These are phyloP conservation scores for Eulimnadia texana DNA, from an alignment of 1,140 invertebrate species.

Conservation along the genomic window DNA sequence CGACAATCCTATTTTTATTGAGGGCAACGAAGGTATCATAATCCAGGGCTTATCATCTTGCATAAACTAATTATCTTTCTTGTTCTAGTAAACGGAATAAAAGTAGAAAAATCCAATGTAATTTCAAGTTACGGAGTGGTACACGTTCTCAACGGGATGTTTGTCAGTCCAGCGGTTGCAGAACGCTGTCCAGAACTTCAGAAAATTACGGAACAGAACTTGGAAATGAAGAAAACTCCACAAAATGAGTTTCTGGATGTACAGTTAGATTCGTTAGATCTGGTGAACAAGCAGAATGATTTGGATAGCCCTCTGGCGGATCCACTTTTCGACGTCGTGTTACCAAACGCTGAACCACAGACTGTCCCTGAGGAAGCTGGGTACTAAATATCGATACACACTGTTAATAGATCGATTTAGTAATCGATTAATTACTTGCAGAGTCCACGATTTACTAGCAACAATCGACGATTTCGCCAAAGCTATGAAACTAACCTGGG, in stretches of 20 bases:
- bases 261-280: neutral
- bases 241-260: neutral
- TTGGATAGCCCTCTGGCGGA: neutral
- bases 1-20: neutral
- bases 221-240: neutral
- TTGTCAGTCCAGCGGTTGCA: too few relatives aligned
- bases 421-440: neutral
- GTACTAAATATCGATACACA: neutral
- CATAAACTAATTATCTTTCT: neutral
- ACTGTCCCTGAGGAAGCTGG: neutral
- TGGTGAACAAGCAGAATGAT: neutral
- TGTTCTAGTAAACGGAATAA: neutral
- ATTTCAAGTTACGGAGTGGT: too few relatives aligned
- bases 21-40: neutral
- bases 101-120: too few relatives aligned
- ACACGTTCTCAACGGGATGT: too few relatives aligned
- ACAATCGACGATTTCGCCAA: constrained; percentile 13
- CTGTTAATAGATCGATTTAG: neutral
- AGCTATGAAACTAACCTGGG: constrained; percentile 7
- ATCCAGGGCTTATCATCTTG: neutral
- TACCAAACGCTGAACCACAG: neutral
- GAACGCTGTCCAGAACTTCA: neutral
- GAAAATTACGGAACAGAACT: neutral
- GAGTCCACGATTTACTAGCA: neutral
- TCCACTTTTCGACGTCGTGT: neutral